Base-by-base conservation (phyloP, 2,888 invertebrate species). In the Arrhopalites spinosus region DNA sequence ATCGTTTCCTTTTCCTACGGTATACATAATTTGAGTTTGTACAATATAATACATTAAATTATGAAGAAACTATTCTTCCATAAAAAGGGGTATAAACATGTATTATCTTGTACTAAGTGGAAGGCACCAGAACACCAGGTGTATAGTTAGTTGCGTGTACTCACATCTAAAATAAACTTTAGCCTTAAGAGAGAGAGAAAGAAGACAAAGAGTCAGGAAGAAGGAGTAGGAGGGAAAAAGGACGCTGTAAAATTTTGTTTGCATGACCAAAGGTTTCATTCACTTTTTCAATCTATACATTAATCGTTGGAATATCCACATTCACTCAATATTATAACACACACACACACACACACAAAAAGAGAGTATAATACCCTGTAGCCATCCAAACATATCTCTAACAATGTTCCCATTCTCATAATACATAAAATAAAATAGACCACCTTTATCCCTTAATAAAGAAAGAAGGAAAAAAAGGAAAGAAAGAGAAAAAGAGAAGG, bases 251-350 rank as follows among this genome's bases (percentile, higher is more conserved):
- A 68, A 36, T 71, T n/a, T 30, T 59, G 43, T 43, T 71, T 30
- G 71, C 71, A 71, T 71, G 71, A 71, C 61, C 59, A 45, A 71
- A 71, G 61, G 59, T 71, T 71, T 59, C 59, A 59, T 71, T 71
- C 59, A 59, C 59, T 59, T 59, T 59, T 59, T 59, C 50, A 50
- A 50, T 50, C 59, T 59, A 20, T 59, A 59, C 13, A 59, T 25
- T 59, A 23, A 36, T 36, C 36, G 36, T 36, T 27, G 25, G 20
- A 13, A 59, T 59, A 23, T 25, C 20, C 15, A 56, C 53, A 56
- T 20, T 20, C 20, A 59, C 59, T 25, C 27, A 27, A 23, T 27
- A 23, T 25, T 7, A n/a, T 2, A n/a, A n/a, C 20, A 56, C 53
- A 3, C n/a, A 53, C n/a, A 53, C 3, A 66, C 15, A 20, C 13